phyloP scores from a whole-genome alignment of 2,113 vertebrate genomes.

The Phoxinus phoxinus region DNA sequence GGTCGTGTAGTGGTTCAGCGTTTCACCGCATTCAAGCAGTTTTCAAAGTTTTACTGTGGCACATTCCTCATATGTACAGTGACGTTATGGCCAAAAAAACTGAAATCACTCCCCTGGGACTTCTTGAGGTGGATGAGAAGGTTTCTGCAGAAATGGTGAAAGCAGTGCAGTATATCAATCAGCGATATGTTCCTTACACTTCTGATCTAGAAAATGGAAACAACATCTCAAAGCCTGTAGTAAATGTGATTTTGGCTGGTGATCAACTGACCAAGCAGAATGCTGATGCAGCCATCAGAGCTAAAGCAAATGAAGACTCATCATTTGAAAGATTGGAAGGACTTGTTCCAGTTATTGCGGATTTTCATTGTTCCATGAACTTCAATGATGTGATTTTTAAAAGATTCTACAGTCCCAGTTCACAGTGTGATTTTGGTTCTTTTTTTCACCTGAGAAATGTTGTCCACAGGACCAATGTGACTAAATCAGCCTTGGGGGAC shows the following conservation, averaged over 20 bases:
- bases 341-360: no score
- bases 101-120: background rate
- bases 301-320: conserved; percentile 2
- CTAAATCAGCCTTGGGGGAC: background rate
- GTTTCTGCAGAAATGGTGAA: conserved; percentile 1
- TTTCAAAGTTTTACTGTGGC: background rate
- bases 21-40: no score
- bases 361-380: no score
- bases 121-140: conserved; percentile 23
- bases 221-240: background rate
- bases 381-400: no score
- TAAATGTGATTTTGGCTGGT: conserved; percentile 3
- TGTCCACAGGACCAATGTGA: conserved; percentile 4
- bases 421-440: background rate
- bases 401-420: background rate
- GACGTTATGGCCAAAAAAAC: background rate
- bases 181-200: background rate
- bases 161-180: background rate
- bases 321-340: no score
- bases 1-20: no score
- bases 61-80: conserved; percentile 12
- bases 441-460: conserved; percentile 6
- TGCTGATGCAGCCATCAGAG: conserved; percentile 13
- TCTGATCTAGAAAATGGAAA: background rate
- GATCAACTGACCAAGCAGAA: conserved; percentile 13